A percentile compares a stretch with the other conserved stretches of the same genome.
phyloP scores from a whole-genome alignment of 2,113 vertebrate species.

The Dicentrarchus labrax region DNA sequence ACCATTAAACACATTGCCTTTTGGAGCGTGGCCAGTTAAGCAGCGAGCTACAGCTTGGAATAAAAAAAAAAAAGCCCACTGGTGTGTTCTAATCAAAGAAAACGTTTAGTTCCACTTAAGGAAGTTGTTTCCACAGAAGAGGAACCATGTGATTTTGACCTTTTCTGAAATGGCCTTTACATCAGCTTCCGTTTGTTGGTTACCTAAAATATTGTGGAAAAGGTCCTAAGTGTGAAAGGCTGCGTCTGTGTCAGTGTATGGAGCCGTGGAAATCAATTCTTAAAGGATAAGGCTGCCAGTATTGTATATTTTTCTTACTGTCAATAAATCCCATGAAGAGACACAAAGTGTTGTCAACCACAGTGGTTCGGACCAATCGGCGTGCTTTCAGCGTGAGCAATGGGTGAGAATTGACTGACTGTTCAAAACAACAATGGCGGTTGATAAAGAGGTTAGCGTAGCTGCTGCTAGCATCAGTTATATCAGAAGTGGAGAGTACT shows the following conservation, averaged over 20 bases:
- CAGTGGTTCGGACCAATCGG: too few relatives aligned
- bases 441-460: too few relatives aligned
- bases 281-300: background rate
- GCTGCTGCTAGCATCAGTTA: too few relatives aligned
- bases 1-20: slow-evolving; percentile 13
- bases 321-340: background rate
- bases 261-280: background rate
- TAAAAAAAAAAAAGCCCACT: background rate
- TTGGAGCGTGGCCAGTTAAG: background rate
- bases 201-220: background rate
- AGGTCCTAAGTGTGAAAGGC: background rate
- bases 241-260: background rate
- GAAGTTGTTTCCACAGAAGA: background rate
- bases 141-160: background rate
- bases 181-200: background rate
- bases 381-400: too few relatives aligned
- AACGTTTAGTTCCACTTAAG: background rate
- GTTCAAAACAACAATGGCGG: too few relatives aligned
- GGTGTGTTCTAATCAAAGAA: background rate
- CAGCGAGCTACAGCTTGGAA: background rate
- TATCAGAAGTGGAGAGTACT: too few relatives aligned
- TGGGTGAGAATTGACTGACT: too few relatives aligned
- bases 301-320: background rate
- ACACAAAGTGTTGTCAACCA: background rate
- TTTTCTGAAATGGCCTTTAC: background rate